Evolutionary conservation across 1,140 invertebrate species (phyloP).

Genomic region (Tetragonula clypearis): DNA sequence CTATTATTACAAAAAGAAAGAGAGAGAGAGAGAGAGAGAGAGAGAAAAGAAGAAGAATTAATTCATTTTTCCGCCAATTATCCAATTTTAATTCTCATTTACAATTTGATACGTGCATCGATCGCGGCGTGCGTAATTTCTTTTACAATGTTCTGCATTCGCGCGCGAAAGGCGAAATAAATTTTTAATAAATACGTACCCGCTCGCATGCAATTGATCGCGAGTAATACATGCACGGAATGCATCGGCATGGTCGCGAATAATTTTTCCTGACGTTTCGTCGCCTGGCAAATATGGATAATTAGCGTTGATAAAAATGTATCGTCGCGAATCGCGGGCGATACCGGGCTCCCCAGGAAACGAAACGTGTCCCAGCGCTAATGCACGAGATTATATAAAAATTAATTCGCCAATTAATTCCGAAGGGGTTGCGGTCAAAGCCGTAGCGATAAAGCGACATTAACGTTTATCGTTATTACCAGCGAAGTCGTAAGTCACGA

Average conservation of each 20-base stretch:
- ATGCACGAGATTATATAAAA: constrained; percentile 48
- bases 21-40: too few relatives aligned
- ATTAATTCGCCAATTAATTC: constrained; percentile 66
- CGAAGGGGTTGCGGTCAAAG: constrained; percentile 31
- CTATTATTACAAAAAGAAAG: not conserved
- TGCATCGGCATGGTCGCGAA: not conserved
- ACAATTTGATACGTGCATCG: not conserved
- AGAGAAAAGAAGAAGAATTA: too few relatives aligned
- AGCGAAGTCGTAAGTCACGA: constrained; percentile 59
- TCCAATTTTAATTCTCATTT: not conserved
- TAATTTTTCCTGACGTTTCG: not conserved
- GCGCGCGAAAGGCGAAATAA: not conserved
- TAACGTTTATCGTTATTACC: constrained; percentile 69
- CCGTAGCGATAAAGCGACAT: constrained; percentile 60
- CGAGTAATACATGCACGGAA: not conserved
- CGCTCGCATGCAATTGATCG: not conserved
- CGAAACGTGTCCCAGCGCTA: not conserved
- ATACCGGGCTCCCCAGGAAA: not conserved
- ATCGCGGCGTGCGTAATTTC: too few relatives aligned
- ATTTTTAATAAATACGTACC: not conserved
- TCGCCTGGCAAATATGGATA: not conserved
- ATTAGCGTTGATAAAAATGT: constrained; percentile 22
- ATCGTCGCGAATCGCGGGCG: not conserved
- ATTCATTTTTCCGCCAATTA: too few relatives aligned
- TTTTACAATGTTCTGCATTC: not conserved